Evolutionary conservation across 2,888 invertebrate genomes (phyloP), one percentile per base, ranked within the genome.

Genomic region (Lycophotia porphyrea): DNA sequence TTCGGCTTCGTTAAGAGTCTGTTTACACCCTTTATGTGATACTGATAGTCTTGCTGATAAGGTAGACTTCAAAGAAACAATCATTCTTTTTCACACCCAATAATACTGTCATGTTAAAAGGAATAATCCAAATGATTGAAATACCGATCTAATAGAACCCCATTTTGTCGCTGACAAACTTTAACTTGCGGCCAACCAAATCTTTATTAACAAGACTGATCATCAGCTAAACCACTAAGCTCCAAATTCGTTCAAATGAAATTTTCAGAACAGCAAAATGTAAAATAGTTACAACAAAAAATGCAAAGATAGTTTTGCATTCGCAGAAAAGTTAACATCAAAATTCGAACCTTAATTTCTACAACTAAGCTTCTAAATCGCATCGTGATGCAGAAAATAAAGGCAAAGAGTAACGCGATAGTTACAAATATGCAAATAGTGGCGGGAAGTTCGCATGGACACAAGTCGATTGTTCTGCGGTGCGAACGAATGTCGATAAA

Each of bases 401-500:
- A 80, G 67, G 69, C 75, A 81, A 66, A 74, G 49, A 76, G 67
- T 44, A 27, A 36, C 66, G 47, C 47, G 76, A 74, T 71, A 72
- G 77, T 78, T 76, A 89, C 88, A 89, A 89, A 86, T 90, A 92
- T 92, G 92, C 90, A 92, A 92, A 92, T 92, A 88, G 78, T 81
- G 84, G 73, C 86, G 88, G 90, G 88, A 90, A 89, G 82, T 91
- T 91, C 91, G 85, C 91, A 91, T 90, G 91, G 89, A 85, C 88
- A 88, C 86, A 81, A 85, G 70, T 86, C 88, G 84, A 91, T 91
- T 90, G 90, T 91, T 90, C 84, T 68, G 27, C 68, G 84, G 88
- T 88, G 88, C 87, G 90, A 90, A 90, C 86, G 83, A 86, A 88
- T 84, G 88, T 88, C 90, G 88, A 91, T 91, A 89, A 86, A 87